Conservation (phyloP, 2,113 vertebrate genomes). For the Pteruthius melanotis region DNA sequence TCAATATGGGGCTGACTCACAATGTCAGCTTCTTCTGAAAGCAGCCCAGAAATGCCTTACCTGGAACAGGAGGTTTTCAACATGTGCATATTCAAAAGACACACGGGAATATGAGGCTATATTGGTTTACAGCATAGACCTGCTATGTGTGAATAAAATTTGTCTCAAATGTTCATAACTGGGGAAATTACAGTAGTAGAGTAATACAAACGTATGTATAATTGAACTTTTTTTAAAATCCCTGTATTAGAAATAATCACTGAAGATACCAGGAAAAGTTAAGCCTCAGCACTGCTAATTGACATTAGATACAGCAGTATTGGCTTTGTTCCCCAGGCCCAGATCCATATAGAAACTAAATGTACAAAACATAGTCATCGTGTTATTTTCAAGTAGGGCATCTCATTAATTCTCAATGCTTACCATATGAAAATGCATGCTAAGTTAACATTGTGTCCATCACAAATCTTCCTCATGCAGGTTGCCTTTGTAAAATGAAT, state of each 20-base stretch:
- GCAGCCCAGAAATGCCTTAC: not conserved
- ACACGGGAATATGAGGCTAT: not conserved
- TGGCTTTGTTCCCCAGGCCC: not conserved
- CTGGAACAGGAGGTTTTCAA: not conserved
- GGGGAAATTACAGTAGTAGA: not conserved
- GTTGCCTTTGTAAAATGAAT: not conserved
- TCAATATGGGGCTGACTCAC: fast-evolving
- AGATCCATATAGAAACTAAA: not conserved
- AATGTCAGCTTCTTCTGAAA: not conserved
- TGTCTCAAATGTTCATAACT: not conserved
- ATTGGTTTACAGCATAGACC: not conserved
- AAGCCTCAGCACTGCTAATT: not conserved
- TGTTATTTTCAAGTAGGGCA: not conserved
- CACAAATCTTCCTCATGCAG: not conserved
- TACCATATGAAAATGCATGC: not conserved
- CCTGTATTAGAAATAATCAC: not conserved
- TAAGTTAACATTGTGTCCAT: not conserved
- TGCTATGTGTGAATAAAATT: not conserved
- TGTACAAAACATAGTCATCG: fast-evolving
- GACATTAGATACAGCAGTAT: not conserved
- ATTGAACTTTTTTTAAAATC: not conserved
- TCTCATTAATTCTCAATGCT: not conserved
- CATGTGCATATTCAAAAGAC: not conserved
- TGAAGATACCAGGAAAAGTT: not conserved
- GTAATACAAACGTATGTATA: not conserved